phyloP scores from a whole-genome alignment of 2,888 invertebrate species.

The Malacosoma neustria region DNA sequence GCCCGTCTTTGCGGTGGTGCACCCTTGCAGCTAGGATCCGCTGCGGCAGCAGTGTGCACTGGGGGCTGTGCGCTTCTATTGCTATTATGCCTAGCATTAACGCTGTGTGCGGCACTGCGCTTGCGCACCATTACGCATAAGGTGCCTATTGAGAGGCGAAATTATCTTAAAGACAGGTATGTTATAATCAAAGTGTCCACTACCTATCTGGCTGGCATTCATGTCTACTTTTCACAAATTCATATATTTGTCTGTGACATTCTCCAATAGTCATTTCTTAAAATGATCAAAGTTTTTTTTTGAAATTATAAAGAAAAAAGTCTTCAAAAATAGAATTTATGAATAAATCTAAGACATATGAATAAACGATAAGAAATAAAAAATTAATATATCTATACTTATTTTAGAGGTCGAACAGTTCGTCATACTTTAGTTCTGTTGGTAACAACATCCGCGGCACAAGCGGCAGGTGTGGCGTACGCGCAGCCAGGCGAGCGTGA shows the following conservation, averaged over 20 bases:
- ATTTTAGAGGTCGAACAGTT: constrained; percentile 36
- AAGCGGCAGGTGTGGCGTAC: constrained; percentile 54
- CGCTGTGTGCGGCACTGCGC: constrained; percentile 78
- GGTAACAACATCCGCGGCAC: constrained; percentile 42
- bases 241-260: no score
- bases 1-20: constrained; percentile 80
- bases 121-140: constrained; percentile 75
- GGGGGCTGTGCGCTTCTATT: constrained; percentile 81
- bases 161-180: constrained; percentile 72
- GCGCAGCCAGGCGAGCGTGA: constrained; percentile 48
- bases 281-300: no score
- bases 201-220: no score
- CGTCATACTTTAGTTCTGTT: constrained; percentile 49
- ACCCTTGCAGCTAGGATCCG: constrained; percentile 67
- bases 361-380: no score
- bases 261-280: no score
- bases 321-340: no score
- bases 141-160: constrained; percentile 73
- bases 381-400: no score
- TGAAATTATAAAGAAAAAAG: no score
- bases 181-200: no score
- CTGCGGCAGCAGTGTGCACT: constrained; percentile 78
- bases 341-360: no score
- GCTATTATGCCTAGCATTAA: constrained; percentile 79
- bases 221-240: no score